A percentile compares a stretch with the other conserved stretches of the same genome.
phyloP scores from a whole-genome alignment of 2,797 vertebrate species.

The Chaetophractus vellerosus region DNA sequence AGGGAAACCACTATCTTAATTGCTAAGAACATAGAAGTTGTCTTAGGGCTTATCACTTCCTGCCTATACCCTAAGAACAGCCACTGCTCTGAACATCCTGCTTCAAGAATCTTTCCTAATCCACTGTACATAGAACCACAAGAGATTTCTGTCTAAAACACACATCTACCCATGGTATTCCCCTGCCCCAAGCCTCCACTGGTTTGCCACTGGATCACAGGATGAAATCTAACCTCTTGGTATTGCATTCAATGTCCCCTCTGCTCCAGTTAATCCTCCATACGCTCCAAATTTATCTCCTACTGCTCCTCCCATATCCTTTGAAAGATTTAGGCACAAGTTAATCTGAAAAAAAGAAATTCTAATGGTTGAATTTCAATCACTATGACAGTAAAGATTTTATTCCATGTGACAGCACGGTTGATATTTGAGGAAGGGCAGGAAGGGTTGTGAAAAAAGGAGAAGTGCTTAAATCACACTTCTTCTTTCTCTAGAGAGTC shows the following conservation, averaged over 20 bases:
- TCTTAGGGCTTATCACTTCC: neutral
- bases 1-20: neutral
- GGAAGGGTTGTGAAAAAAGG: neutral
- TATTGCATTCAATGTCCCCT: neutral
- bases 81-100: neutral
- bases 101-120: neutral
- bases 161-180: neutral
- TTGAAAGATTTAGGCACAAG: neutral
- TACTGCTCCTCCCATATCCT: neutral
- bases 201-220: neutral
- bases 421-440: neutral
- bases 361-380: neutral
- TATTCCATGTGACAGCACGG: neutral
- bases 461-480: neutral
- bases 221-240: neutral
- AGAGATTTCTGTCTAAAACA: neutral
- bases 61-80: neutral
- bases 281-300: neutral
- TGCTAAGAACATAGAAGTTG: neutral
- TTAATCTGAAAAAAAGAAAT: constrained; percentile 30
- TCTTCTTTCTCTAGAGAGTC: neutral
- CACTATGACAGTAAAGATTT: neutral
- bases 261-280: neutral
- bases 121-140: neutral
- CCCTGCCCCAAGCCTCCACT: neutral